These are phyloP conservation scores for Meloidogyne floridensis DNA, from an alignment of 1,140 invertebrate species.

Conservation along the genomic window DNA sequence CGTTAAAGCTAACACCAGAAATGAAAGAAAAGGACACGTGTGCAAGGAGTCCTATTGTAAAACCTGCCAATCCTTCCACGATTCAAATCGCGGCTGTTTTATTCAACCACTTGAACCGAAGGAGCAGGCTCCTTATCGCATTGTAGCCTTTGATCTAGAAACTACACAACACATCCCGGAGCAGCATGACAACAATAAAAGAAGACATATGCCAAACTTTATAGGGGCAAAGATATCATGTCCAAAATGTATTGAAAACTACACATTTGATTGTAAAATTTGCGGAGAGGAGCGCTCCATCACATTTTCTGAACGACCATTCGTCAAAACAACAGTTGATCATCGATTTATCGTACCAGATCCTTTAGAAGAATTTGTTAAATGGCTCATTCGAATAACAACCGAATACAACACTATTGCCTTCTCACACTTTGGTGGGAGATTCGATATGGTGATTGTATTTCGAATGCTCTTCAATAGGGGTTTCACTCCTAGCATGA, in stretches of 20 bases:
- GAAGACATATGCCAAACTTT: neutral
- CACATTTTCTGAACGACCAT: neutral
- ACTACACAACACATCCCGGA: neutral
- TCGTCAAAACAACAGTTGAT: neutral
- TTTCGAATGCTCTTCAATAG: neutral
- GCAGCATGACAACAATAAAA: neutral
- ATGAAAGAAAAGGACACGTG: neutral
- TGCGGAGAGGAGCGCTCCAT: neutral
- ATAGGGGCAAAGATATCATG: neutral
- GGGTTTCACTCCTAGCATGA: neutral
- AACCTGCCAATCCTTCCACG: neutral
- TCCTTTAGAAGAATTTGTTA: neutral
- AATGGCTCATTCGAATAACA: neutral
- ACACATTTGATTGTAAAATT: neutral
- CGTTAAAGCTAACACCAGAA: neutral
- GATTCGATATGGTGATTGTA: constrained; percentile 5
- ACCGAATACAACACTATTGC: neutral
- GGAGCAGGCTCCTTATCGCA: neutral
- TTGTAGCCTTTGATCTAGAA: neutral
- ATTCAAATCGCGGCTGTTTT: neutral
- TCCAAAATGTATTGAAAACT: neutral
- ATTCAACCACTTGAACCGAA: neutral
- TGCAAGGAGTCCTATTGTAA: neutral
- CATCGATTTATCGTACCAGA: neutral
- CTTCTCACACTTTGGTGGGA: constrained; percentile 6